Percentiles rank a stretch among this genome's conserved stretches.
These are phyloP conservation scores for Orius insidiosus DNA, from an alignment of 1,140 invertebrate species.

Conservation along the genomic window DNA sequence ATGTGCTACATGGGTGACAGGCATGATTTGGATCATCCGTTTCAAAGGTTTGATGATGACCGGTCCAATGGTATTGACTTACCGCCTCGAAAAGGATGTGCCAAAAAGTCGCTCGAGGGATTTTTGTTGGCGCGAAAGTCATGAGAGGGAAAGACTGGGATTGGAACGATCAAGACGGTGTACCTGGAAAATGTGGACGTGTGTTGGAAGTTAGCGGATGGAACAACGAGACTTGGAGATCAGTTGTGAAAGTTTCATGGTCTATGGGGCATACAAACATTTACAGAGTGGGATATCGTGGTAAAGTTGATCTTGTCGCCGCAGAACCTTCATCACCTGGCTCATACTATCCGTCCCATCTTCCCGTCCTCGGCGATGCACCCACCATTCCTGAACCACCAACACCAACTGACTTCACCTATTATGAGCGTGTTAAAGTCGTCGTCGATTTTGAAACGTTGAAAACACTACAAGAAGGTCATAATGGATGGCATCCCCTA, in stretches of 20 bases:
- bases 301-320: conserved; percentile 76
- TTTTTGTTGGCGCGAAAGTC: conserved; percentile 72
- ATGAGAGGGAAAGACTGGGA: conserved; percentile 80
- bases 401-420: conserved; percentile 37
- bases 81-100: conserved; percentile 39
- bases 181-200: conserved; percentile 56
- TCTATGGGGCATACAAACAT: conserved; percentile 65
- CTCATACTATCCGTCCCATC: conserved; percentile 65
- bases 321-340: conserved; percentile 50
- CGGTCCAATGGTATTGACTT: conserved; percentile 52
- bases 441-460: conserved; percentile 53
- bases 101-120: conserved; percentile 57
- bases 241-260: conserved; percentile 79
- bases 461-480: conserved; percentile 69
- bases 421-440: conserved; percentile 74
- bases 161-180: conserved; percentile 79
- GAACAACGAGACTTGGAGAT: conserved; percentile 75
- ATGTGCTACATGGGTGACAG: conserved; percentile 71
- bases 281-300: conserved; percentile 64
- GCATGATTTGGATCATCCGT: conserved; percentile 62
- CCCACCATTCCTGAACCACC: not conserved
- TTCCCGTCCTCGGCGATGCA: conserved; percentile 49
- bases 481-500: conserved; percentile 81
- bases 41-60: conserved; percentile 61
- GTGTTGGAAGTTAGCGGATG: conserved; percentile 80